These are phyloP conservation scores for Cheilosia variabilis DNA, from an alignment of 2,888 invertebrate species.

Conservation along the genomic window DNA sequence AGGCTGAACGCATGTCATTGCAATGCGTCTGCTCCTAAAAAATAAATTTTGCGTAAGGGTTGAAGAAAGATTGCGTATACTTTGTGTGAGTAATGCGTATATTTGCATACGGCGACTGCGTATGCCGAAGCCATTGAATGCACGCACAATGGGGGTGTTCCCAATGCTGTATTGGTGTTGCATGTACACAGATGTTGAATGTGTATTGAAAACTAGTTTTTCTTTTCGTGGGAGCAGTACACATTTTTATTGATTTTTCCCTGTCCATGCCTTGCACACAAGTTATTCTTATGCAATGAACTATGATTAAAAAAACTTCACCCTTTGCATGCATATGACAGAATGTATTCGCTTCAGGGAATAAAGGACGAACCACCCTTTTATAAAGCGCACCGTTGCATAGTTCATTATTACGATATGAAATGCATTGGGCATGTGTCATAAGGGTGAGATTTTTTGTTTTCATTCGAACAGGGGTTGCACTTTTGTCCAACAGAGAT, in stretches of 20 bases:
- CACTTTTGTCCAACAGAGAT: neutral
- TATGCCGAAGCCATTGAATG: slow-evolving; percentile 67
- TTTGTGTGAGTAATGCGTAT: slow-evolving; percentile 52
- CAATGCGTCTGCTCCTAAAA: slow-evolving; percentile 68
- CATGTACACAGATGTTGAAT: slow-evolving; percentile 46
- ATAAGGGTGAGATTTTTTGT: slow-evolving; percentile 43
- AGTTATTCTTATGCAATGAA: slow-evolving; percentile 46
- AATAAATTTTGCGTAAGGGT: slow-evolving; percentile 66
- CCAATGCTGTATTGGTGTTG: slow-evolving; percentile 53
- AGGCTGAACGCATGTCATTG: slow-evolving; percentile 70
- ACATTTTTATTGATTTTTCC: slow-evolving; percentile 70
- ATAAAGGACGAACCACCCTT: slow-evolving; percentile 36
- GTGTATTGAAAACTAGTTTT: slow-evolving; percentile 67
- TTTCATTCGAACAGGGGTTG: slow-evolving; percentile 38
- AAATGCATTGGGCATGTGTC: slow-evolving; percentile 26
- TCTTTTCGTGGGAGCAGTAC: slow-evolving; percentile 57
- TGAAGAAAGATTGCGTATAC: slow-evolving; percentile 42
- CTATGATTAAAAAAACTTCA: slow-evolving; percentile 42
- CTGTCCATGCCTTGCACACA: slow-evolving; percentile 59
- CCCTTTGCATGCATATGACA: slow-evolving; percentile 34
- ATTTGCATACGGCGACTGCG: slow-evolving; percentile 75
- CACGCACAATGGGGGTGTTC: slow-evolving; percentile 71
- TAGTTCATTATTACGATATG: slow-evolving; percentile 15
- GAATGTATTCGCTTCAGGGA: neutral
- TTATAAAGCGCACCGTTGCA: slow-evolving; percentile 61